Evolutionary conservation across 2,113 vertebrate genomes (phyloP).

Genomic region (Vicugna pacos): DNA sequence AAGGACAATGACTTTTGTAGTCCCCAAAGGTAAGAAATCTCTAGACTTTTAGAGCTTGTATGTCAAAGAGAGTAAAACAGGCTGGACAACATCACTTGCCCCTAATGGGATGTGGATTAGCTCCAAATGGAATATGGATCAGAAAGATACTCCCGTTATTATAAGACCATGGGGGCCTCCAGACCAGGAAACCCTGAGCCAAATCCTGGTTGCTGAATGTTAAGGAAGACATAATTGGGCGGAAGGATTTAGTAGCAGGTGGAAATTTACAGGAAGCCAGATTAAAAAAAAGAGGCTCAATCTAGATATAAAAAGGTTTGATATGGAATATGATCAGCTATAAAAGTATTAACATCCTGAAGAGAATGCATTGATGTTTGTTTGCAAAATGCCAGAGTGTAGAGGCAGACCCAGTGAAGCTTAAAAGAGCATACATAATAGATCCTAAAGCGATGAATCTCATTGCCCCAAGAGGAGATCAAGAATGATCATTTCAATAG

Average conservation of each 20-base stretch:
- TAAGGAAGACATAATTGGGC: neutral
- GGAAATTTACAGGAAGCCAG: slow-evolving; percentile 7
- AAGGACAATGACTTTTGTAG: neutral
- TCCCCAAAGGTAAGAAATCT: neutral
- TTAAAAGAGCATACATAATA: neutral
- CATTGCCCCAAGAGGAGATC: neutral
- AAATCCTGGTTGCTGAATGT: neutral
- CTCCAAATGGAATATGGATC: neutral
- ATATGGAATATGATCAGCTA: neutral
- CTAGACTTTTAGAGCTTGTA: neutral
- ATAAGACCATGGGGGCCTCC: neutral
- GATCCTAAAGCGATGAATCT: neutral
- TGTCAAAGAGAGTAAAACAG: neutral
- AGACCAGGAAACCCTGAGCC: neutral
- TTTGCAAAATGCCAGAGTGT: neutral
- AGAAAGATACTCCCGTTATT: neutral
- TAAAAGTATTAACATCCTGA: slow-evolving; percentile 27
- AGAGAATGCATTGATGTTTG: slow-evolving; percentile 17
- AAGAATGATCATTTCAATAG: neutral
- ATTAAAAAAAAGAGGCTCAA: neutral
- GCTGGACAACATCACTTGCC: neutral
- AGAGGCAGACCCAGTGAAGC: neutral
- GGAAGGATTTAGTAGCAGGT: neutral
- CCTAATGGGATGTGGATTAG: neutral
- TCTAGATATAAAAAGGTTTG: slow-evolving; percentile 42